Base-by-base conservation (phyloP, 2,888 invertebrate species). In the Parnassius apollo region DNA sequence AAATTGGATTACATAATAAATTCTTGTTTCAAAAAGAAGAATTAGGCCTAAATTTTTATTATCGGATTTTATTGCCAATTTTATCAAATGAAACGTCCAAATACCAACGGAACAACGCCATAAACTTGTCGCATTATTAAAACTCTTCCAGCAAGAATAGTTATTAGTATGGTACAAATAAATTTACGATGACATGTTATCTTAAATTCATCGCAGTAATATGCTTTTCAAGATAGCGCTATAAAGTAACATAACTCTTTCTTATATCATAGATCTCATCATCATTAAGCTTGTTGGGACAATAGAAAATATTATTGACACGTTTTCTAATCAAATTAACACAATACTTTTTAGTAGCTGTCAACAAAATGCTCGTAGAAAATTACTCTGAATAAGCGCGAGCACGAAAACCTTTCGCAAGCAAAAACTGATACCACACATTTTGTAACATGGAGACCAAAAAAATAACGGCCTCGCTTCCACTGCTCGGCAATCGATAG, bases 1-100 rank as follows among this genome's bases (percentile, higher is more conserved):
- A 35, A 70, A 74, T 76, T 75, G 74, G 77, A 75, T 74, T 74
- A 69, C 68, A 71, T 79, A 78, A 83, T 84, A 85, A 84, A 85
- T 85, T 81, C 73, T 76, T 73, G 77, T 80, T 82, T 75, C 74
- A 82, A 77, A 82, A 83, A 84, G 82, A 83, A 77, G 77, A 79
- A 83, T 82, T 83, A 82, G 79, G 75, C 78, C 77, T 77, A 79
- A 80, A 81, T 79, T 81, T 85, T 83, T 82, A 84, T 80, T 81
- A 77, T 77, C 72, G 75, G 70, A 76, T 77, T 85, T 85, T 82
- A 83, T 79, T 81, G 78, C 80, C 82, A 77, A 79, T 72, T 82
- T 81, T 82, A 78, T 83, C 78, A 80, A 79, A 80, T 69, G 71
- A 78, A 79, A 78, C 77, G 73, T 75, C 68, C 73, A 73, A 80